These are phyloP conservation scores for Melinaea menophilus DNA, from an alignment of 2,888 invertebrate genomes.

Conservation along the genomic window DNA sequence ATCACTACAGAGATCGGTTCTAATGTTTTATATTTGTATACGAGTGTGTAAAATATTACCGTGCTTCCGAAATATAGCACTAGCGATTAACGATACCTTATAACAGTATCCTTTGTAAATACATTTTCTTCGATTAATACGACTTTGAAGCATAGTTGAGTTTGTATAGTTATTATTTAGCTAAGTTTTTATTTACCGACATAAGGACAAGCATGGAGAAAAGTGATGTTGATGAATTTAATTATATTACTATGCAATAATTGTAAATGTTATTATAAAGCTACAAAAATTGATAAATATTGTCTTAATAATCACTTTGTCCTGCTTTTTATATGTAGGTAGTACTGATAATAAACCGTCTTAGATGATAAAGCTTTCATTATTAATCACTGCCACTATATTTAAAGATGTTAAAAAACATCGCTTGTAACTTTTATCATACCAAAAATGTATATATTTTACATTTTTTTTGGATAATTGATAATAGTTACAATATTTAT, in stretches of 20 bases:
- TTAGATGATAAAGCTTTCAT: constrained; percentile 31
- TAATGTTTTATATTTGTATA: not conserved
- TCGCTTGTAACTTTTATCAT: too few relatives aligned
- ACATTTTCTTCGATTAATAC: constrained; percentile 15
- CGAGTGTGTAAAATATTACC: not conserved
- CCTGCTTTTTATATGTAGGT: too few relatives aligned
- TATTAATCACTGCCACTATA: constrained; percentile 68
- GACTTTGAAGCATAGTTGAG: constrained; percentile 6
- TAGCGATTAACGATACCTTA: too few relatives aligned
- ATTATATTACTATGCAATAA: not conserved
- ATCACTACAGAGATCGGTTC: too few relatives aligned
- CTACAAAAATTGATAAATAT: too few relatives aligned
- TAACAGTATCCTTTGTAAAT: constrained; percentile 15
- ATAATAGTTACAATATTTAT: constrained; percentile 35
- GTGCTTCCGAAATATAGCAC: too few relatives aligned
- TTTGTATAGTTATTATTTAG: not conserved
- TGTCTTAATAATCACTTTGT: too few relatives aligned
- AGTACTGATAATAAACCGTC: not conserved
- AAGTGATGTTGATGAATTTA: not conserved
- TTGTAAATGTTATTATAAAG: too few relatives aligned
- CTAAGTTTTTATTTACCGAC: not conserved
- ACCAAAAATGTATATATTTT: too few relatives aligned
- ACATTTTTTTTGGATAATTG: not conserved
- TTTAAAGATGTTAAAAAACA: constrained; percentile 33
- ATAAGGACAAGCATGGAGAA: not conserved